Evolutionary conservation across 2,797 vertebrate species (phyloP), one percentile per base, ranked within the genome.

Genomic region (Mallotus villosus): DNA sequence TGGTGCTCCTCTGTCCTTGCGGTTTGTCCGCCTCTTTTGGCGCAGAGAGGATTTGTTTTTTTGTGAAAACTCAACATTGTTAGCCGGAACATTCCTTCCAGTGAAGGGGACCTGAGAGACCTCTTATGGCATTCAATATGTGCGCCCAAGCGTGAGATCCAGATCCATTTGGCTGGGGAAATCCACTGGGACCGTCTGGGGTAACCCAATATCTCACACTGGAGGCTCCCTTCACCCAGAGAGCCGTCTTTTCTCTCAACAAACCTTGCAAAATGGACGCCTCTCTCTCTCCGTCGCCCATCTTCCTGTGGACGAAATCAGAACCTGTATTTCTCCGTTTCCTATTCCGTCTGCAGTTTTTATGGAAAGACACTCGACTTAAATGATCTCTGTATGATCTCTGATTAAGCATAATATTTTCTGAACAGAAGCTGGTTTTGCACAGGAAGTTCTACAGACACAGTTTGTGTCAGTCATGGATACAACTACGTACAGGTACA

Each of bases 91-190:
- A 89, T 92, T 91, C 86, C 88, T 91, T 80, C 84, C 82, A 68
- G 85, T 84, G 86, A 91, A 90, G 85, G 88, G 87, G 90, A 90
- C 90, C 90, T 90, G 76, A 57, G 90, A 92, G 91, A 91, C 88
- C 88, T 91, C 89, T 92, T 90, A 92, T 88, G 91, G 89, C 89
- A 91, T 91, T 90, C 90, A 91, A 91, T 91, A 91, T 90, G 87
- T 91, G 89, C 88, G 84, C 86, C 89, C 90, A 90, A 89, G 90
- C 89, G 80, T 91, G 89, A 89, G 88, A 92, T 92, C 92, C 91
- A 88, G 87, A 89, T 92, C 90, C 91, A 92, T 92, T 92, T 91
- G 89, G 90, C 87, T 68, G 64, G 83, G 78, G 73, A 81, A 46
- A 85, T 92, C 91, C 90, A 4, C 88, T 81, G 91, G 91, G 91